These are phyloP conservation scores for Menura novaehollandiae DNA, from an alignment of 2,113 vertebrate species.

Conservation along the genomic window DNA sequence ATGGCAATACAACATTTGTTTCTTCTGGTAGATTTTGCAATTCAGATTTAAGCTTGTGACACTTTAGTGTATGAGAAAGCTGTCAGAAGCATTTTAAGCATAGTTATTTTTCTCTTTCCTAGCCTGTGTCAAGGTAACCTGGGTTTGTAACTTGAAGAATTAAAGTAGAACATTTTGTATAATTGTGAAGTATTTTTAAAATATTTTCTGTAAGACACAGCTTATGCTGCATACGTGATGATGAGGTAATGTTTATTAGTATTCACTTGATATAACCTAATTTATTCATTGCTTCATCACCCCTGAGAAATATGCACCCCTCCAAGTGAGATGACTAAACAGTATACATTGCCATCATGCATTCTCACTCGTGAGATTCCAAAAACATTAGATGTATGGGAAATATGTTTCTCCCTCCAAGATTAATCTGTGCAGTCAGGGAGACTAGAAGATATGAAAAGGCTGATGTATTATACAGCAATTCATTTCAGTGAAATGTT, in stretches of 20 bases:
- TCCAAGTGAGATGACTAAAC: conserved; percentile 17
- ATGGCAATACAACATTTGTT: conserved; percentile 45
- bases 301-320: neutral
- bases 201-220: neutral
- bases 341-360: neutral
- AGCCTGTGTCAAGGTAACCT: neutral
- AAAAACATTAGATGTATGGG: neutral
- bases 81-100: conserved; percentile 44
- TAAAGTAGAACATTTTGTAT: neutral
- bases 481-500: conserved; percentile 15
- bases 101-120: conserved; percentile 35
- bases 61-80: conserved; percentile 28
- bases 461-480: neutral
- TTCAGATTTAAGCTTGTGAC: conserved; percentile 61
- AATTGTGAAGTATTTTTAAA: neutral
- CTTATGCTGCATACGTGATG: neutral
- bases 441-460: neutral
- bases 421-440: conserved; percentile 25
- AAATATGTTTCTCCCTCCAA: conserved; percentile 11
- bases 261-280: neutral
- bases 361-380: neutral
- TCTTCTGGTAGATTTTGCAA: conserved; percentile 54
- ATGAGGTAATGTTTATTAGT: neutral
- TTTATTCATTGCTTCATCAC: conserved; percentile 33
- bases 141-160: neutral